Evolutionary conservation across 1,140 invertebrate genomes (phyloP).

Genomic region (Macrosteles quadrilineatus): DNA sequence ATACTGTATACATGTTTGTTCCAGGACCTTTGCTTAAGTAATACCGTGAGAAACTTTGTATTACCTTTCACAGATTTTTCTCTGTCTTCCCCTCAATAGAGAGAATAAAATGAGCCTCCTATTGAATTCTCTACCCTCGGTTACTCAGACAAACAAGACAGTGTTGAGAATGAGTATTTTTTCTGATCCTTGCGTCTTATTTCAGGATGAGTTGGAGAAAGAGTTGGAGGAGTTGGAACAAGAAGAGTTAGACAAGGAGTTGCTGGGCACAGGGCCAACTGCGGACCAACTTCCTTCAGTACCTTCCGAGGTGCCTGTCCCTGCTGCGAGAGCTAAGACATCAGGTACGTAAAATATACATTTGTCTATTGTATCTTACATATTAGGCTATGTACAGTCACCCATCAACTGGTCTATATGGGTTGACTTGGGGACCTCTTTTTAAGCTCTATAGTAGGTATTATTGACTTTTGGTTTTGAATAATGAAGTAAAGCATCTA

Average conservation of each 20-base stretch:
- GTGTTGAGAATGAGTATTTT: too few species aligned
- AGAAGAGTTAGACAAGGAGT: constrained; percentile 78
- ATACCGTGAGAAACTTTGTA: too few species aligned
- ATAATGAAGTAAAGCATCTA: background rate
- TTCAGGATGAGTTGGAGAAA: constrained; percentile 71
- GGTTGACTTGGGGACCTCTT: background rate
- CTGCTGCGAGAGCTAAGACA: constrained; percentile 32
- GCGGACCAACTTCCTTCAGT: constrained; percentile 68
- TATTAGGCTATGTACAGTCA: background rate
- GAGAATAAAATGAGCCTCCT: too few species aligned
- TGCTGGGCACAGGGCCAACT: constrained; percentile 61
- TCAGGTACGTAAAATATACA: background rate
- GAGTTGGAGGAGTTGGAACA: constrained; percentile 83
- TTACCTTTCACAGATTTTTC: too few species aligned
- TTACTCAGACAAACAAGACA: too few species aligned
- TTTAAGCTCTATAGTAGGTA: background rate
- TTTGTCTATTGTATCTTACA: background rate
- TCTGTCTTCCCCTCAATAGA: too few species aligned
- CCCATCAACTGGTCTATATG: background rate
- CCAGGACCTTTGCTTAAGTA: too few species aligned
- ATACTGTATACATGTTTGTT: too few species aligned
- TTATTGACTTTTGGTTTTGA: constrained; percentile 23
- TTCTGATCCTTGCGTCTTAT: too few species aligned
- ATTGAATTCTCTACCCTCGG: too few species aligned
- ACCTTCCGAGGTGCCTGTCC: constrained; percentile 56